A percentile compares a stretch with the other conserved stretches of the same genome.
Evolutionary conservation across 2,888 invertebrate genomes (phyloP).

Genomic region (Sarcophaga rosellei): DNA sequence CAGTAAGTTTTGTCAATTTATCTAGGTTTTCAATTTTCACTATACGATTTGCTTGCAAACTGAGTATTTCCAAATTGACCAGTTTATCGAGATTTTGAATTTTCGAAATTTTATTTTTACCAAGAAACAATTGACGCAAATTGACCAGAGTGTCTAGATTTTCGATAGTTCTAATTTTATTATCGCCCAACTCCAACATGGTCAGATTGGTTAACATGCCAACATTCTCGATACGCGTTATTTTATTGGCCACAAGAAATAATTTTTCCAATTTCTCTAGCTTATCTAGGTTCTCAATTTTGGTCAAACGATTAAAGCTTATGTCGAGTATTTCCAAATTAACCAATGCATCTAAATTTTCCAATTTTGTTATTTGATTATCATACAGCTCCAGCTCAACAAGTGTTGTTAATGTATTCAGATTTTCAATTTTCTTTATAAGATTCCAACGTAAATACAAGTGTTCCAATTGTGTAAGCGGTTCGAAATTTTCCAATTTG

Average conservation of each 20-base stretch:
- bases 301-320: constrained; percentile 96
- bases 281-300: constrained; percentile 91
- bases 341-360: constrained; percentile 92
- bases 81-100: constrained; percentile 91
- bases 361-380: constrained; percentile 96
- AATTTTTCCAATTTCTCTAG: constrained; percentile 90
- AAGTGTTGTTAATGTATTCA: constrained; percentile 88
- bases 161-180: constrained; percentile 93
- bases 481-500: constrained; percentile 92
- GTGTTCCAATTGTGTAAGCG: constrained; percentile 87
- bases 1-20: constrained; percentile 87
- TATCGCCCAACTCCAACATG: constrained; percentile 96
- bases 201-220: constrained; percentile 89
- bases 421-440: constrained; percentile 95
- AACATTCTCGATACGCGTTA: constrained; percentile 93
- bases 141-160: constrained; percentile 89
- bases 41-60: constrained; percentile 95
- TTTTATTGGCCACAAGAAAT: constrained; percentile 94
- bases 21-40: constrained; percentile 93
- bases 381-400: constrained; percentile 97
- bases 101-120: constrained; percentile 96
- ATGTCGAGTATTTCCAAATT: constrained; percentile 95
- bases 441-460: constrained; percentile 96
- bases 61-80: constrained; percentile 88
- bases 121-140: constrained; percentile 91